phyloP scores from a whole-genome alignment of 1,140 invertebrate species.

The Drosophila watanabei region DNA sequence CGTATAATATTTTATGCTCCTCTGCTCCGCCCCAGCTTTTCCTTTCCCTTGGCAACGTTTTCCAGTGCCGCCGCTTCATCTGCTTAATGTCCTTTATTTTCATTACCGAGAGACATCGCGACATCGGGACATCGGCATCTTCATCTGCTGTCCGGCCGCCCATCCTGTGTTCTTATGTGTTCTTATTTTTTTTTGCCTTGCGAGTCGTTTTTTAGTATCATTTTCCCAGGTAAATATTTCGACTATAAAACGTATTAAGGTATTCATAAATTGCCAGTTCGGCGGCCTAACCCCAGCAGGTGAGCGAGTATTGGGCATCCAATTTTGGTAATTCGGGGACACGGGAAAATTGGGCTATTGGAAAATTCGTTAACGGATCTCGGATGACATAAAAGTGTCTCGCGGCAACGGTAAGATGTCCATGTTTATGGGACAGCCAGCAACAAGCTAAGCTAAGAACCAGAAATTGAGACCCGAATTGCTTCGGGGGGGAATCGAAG shows the following conservation, averaged over 20 bases:
- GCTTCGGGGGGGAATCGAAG: constrained; percentile 7
- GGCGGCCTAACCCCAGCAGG: constrained; percentile 28
- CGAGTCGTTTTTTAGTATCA: constrained; percentile 5
- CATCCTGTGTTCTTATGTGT: background rate
- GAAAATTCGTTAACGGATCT: constrained; percentile 74
- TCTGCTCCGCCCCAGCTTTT: constrained; percentile 14
- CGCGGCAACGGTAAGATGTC: constrained; percentile 25
- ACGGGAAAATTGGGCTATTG: constrained; percentile 67
- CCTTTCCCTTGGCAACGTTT: constrained; percentile 27
- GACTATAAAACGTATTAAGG: constrained; percentile 81
- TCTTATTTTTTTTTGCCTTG: no score
- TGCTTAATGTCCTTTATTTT: constrained; percentile 67
- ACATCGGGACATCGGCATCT: constrained; percentile 37
- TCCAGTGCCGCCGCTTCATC: constrained; percentile 51
- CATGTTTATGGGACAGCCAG: constrained; percentile 53
- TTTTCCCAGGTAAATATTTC: constrained; percentile 68
- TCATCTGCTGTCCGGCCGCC: constrained; percentile 17
- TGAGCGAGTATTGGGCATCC: constrained; percentile 43
- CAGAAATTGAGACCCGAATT: constrained; percentile 21
- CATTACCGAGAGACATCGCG: constrained; percentile 36
- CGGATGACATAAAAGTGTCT: constrained; percentile 75
- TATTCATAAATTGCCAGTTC: constrained; percentile 74
- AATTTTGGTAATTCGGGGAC: constrained; percentile 57
- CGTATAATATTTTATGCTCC: constrained; percentile 78
- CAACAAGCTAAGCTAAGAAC: constrained; percentile 67